Evolutionary conservation across 2,888 invertebrate species (phyloP).

Genomic region (Automeris io): DNA sequence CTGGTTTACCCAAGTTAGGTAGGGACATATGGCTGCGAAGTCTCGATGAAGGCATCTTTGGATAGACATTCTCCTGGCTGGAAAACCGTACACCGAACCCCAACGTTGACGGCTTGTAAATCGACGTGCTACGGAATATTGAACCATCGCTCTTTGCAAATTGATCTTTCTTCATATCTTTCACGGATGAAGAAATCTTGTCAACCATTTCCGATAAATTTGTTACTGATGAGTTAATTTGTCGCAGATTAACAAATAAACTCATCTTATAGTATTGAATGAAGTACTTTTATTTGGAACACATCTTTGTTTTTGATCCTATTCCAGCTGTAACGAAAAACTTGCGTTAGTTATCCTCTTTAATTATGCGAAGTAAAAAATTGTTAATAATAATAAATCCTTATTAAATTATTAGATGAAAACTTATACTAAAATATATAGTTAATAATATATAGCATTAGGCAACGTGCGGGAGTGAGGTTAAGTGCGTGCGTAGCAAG

Average conservation of each 20-base stretch:
- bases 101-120: slow-evolving; percentile 60
- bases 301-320: slow-evolving; percentile 18
- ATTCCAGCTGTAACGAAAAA: slow-evolving; percentile 13
- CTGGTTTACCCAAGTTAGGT: slow-evolving; percentile 62
- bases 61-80: slow-evolving; percentile 65
- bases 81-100: slow-evolving; percentile 69
- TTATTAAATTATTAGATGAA: not conserved
- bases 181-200: slow-evolving; percentile 57
- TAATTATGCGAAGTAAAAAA: too few species aligned
- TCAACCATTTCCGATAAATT: slow-evolving; percentile 71
- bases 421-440: too few species aligned
- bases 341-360: slow-evolving; percentile 3
- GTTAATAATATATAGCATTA: not conserved
- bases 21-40: slow-evolving; percentile 68
- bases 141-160: slow-evolving; percentile 41
- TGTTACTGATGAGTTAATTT: slow-evolving; percentile 67
- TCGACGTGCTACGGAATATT: slow-evolving; percentile 43
- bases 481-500: slow-evolving; percentile 51
- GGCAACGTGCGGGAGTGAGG: slow-evolving; percentile 12
- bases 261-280: slow-evolving; percentile 43
- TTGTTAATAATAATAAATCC: not conserved
- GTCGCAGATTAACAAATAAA: slow-evolving; percentile 69
- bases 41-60: slow-evolving; percentile 63
- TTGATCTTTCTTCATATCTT: slow-evolving; percentile 40
- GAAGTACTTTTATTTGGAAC: slow-evolving; percentile 9